Evolutionary conservation across 2,113 vertebrate species (phyloP), one percentile per base, ranked within the genome.

Genomic region (Lates calcarifer): DNA sequence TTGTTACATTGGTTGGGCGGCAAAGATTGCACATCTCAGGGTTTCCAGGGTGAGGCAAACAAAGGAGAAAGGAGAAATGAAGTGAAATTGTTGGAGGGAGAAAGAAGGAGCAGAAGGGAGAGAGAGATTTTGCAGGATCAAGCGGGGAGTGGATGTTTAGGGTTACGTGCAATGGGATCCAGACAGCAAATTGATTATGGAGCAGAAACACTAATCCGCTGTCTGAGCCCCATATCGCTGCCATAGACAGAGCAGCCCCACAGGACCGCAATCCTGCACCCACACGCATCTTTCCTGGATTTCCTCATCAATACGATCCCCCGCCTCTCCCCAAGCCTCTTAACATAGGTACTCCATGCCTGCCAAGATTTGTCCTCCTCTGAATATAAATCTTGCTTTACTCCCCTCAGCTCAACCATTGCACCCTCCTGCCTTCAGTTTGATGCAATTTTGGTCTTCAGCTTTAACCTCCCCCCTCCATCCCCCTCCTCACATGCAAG

Each of bases 111-210:
- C 57, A 51, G 22, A 55, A 41, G 74, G 45, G n/a, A n/a, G n/a
- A 71, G 29, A 62, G 56, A 74, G 58, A 75, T 74, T 79, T 69
- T 58, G 45, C 37, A 29, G 64, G 70, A 77, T 84, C 79, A 77
- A 80, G 84, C 28, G 5, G 39, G 58, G 58, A 84, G 77, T 82
- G 81, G 73, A 86, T 89, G 87, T 88, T 91, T 84, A 78, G 87
- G 64, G 83, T 86, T 87, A 74, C 77, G 65, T 87, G 88, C 77
- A 87, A 55, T 33, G 71, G 74, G 83, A 89, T 87, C 72, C 84
- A 89, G 84, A 88, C 91, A 74, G 85, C 62, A 87, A 93, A 94
- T 89, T 93, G 91, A 94, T 94, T 92, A 92, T 90, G 68, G 84
- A 89, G 87, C 90, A 89, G 86, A 91, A 92, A 91, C 87, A 87